Evolutionary conservation across 2,113 vertebrate genomes (phyloP).

Genomic region (Isichthys henryi): DNA sequence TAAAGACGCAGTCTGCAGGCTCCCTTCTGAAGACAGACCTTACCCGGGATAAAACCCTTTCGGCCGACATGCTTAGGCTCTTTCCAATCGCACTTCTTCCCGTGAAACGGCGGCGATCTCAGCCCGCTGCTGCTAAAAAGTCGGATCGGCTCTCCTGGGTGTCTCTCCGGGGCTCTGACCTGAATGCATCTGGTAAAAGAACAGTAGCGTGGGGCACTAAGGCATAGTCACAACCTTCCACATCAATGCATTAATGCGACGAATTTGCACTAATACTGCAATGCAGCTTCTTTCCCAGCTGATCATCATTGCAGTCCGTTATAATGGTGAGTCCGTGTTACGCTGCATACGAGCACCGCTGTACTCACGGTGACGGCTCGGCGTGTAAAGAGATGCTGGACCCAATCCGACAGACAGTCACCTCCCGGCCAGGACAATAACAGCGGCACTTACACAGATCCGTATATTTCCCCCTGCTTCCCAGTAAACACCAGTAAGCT

Average conservation of each 20-base stretch:
- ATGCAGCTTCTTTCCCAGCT: background rate
- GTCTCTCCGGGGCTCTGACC: background rate
- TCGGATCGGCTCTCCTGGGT: background rate
- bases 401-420: background rate
- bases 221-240: background rate
- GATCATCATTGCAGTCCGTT: background rate
- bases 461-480: background rate
- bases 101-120: background rate
- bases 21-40: slow-evolving; percentile 63
- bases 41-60: slow-evolving; percentile 64
- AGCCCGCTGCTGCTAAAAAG: background rate
- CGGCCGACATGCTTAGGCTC: slow-evolving; percentile 62
- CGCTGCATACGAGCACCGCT: background rate
- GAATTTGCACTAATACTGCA: background rate
- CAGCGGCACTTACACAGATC: background rate
- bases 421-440: background rate
- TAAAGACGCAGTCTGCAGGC: slow-evolving; percentile 57
- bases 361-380: background rate
- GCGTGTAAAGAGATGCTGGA: background rate
- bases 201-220: background rate
- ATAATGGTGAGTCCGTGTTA: background rate
- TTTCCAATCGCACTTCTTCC: background rate
- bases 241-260: background rate
- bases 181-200: background rate
- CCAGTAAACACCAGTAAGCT: background rate